Base-by-base conservation (phyloP, 1,140 invertebrate genomes). In the Pinna nobilis region DNA sequence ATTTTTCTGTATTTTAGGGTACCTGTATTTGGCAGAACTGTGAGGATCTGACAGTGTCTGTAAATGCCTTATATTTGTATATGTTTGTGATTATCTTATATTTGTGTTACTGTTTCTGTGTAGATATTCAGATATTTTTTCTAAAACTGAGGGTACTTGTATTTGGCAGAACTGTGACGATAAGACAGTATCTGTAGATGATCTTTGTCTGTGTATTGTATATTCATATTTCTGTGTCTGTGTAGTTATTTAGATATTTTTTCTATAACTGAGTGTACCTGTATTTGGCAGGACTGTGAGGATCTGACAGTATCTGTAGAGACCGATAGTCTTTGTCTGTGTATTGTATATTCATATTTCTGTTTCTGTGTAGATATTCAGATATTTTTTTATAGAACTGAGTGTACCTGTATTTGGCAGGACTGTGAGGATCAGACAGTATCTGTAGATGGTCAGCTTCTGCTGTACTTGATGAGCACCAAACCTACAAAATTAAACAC, bases 11-110 rank as follows among this genome's bases (percentile, higher is more conserved):
- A 9, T n/a, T 39, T n/a, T 33, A 5, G 18, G 4, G 1, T 68
- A 87, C 85, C 85, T 84, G 75, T 77, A 85, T 61, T 84, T 80
- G 13, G 81, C 83, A 25, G 85, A 84, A 77, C 83, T 83, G 50
- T 87, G 85, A 13, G 82, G 75, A 68, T 87, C 85, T 66, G 68
- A 82, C 4, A 85, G 33, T 13, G 86, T 61, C 67, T 84, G 81
- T 30, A 87, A 57, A 69, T 37, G 2, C 13, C 33, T 20, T n/a
- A n/a, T n/a, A n/a, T n/a, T n/a, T n/a, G n/a, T n/a, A n/a, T n/a
- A n/a, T n/a, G n/a, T n/a, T n/a, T n/a, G n/a, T n/a, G n/a, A n/a
- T n/a, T n/a, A n/a, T n/a, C n/a, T n/a, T n/a, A 3, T 1, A 37
- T 15, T 18, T 35, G 28, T 9, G 37, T 33, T 59, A 1, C 20